A percentile compares a stretch with the other conserved stretches of the same genome.
phyloP scores from a whole-genome alignment of 2,113 vertebrate species.

The Antigone vipio region DNA sequence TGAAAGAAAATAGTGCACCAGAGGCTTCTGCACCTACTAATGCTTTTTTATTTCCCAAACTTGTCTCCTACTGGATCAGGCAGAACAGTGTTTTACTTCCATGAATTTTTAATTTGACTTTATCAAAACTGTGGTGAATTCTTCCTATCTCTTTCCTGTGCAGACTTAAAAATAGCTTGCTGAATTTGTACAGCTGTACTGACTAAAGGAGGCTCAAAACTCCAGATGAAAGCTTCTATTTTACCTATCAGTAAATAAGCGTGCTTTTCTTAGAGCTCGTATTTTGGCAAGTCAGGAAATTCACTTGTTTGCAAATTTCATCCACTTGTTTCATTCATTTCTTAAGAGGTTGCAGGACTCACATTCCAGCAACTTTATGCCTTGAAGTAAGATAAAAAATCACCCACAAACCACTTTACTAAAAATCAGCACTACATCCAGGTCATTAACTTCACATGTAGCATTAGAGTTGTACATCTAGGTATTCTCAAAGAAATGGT shows the following conservation, averaged over 20 bases:
- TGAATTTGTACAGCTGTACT: background rate
- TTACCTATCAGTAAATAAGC: background rate
- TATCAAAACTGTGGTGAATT: background rate
- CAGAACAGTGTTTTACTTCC: background rate
- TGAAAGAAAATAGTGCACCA: background rate
- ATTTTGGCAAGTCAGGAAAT: background rate
- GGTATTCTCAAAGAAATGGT: background rate
- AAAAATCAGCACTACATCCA: background rate
- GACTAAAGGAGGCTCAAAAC: background rate
- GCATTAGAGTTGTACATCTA: background rate
- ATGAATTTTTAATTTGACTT: conserved; percentile 36
- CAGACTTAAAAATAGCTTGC: background rate
- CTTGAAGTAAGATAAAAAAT: background rate
- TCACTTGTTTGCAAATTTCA: background rate
- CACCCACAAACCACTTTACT: background rate
- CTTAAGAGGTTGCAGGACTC: background rate
- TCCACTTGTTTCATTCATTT: background rate
- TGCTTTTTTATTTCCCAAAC: conserved; percentile 2
- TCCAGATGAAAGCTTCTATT: background rate
- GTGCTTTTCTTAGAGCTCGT: background rate
- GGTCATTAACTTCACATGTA: background rate
- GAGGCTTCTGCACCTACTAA: conserved; percentile 4
- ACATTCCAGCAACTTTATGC: background rate
- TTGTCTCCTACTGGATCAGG: background rate
- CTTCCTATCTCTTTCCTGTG: background rate